phyloP scores from a whole-genome alignment of 2,113 vertebrate species.

The Dasyurus viverrinus region DNA sequence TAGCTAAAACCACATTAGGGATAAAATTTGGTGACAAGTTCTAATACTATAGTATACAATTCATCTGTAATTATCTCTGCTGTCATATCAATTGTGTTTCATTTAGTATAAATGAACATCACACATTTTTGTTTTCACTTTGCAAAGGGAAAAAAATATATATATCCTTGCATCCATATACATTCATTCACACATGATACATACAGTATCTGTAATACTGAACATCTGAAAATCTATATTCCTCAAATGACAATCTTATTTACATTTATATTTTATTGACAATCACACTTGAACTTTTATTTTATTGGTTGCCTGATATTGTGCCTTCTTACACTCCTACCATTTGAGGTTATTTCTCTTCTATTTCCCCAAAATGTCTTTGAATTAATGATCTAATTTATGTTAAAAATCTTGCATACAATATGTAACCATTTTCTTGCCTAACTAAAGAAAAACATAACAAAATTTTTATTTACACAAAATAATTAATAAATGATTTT shows the following conservation, averaged over 20 bases:
- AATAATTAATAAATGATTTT: constrained; percentile 70
- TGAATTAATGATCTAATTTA: constrained; percentile 73
- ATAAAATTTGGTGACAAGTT: constrained; percentile 34
- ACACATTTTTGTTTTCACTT: constrained; percentile 16
- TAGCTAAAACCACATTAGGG: constrained; percentile 15
- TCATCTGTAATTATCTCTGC: constrained; percentile 16
- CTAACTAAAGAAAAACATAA: constrained; percentile 76
- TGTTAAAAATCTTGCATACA: constrained; percentile 57
- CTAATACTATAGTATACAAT: background rate
- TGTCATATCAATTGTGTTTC: background rate
- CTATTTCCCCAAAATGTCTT: constrained; percentile 74
- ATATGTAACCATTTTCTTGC: background rate
- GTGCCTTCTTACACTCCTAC: constrained; percentile 66
- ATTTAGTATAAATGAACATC: background rate
- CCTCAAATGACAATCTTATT: constrained; percentile 70
- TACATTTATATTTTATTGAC: constrained; percentile 68
- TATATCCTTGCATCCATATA: background rate
- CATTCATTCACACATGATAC: background rate
- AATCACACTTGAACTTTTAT: constrained; percentile 76
- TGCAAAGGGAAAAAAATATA: constrained; percentile 23
- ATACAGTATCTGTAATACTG: constrained; percentile 44
- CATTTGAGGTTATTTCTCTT: constrained; percentile 73
- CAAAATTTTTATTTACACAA: constrained; percentile 71
- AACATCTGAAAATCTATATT: constrained; percentile 64
- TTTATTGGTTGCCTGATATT: constrained; percentile 78